phyloP scores from a whole-genome alignment of 2,888 invertebrate species.

The Leucoptera coffeella region DNA sequence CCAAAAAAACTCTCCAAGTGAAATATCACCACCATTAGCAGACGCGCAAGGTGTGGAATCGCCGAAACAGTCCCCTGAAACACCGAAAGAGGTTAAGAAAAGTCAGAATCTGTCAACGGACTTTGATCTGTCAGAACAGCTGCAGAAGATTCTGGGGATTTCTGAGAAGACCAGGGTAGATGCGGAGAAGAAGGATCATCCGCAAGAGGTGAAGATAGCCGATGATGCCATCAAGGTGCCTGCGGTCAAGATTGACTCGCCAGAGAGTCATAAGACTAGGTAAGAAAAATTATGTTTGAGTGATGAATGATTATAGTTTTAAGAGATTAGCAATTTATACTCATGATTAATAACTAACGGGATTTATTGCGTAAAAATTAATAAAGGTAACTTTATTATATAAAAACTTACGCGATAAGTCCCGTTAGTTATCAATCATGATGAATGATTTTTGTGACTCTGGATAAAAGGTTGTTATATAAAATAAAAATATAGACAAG shows the following conservation, averaged over 20 bases:
- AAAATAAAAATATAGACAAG: no score
- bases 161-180: slow-evolving; percentile 37
- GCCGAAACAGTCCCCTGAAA: slow-evolving; percentile 36
- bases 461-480: no score
- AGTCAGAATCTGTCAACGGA: slow-evolving; percentile 46
- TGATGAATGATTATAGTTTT: no score
- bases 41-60: slow-evolving; percentile 26
- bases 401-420: no score
- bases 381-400: no score
- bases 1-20: slow-evolving; percentile 35
- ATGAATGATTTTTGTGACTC: no score
- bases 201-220: slow-evolving; percentile 28
- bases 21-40: slow-evolving; percentile 36
- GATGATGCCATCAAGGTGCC: slow-evolving; percentile 28
- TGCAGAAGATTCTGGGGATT: slow-evolving; percentile 45
- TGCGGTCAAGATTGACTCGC: slow-evolving; percentile 44
- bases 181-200: slow-evolving; percentile 27
- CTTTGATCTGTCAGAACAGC: slow-evolving; percentile 42
- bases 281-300: no score
- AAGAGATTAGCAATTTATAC: no score
- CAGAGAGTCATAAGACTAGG: slow-evolving; percentile 35
- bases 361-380: no score
- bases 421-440: no score
- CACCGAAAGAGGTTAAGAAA: slow-evolving; percentile 39
- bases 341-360: no score